Evolutionary conservation across 2,888 invertebrate genomes (phyloP), one percentile per base, ranked within the genome.

Genomic region (Aphidoletes aphidimyza): DNA sequence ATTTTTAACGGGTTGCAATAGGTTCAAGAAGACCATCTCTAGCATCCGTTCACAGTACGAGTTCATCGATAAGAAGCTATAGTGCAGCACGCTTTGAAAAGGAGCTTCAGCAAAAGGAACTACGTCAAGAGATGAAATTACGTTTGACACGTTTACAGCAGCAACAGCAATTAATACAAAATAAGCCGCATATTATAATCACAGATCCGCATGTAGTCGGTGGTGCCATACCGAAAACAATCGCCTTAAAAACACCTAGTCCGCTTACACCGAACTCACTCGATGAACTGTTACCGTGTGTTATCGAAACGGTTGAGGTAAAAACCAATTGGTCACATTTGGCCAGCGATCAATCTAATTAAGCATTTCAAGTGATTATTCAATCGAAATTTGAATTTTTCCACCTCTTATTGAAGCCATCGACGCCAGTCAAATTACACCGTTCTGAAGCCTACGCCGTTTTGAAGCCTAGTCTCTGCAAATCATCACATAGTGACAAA

Each of bases 1-100:
- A 78, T 54, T 37, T 49, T 84, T 26, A 17, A 78, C 47, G 34
- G 37, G 34, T 59, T 84, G 59, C 34, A 59, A n/a, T 90, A 96
- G 96, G 95, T 92, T 95, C 95, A 89, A 92, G 96, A 92, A 93
- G 96, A 92, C 95, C 96, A 91, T 95, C 96, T 92, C 91, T 96
- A 92, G 94, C 94, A 87, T 96, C 96, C 86, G 92, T 96, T 88
- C 96, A 96, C 89, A 96, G 96, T 92, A 94, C 94, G 89, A 93
- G 94, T 87, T 95, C 94, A 86, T 96, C 96, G 84, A 93, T 95
- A 86, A 93, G 95, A 88, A 96, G 95, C 90, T 96, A 95, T 90
- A 95, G 95, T 88, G 92, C 94, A 87, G 93, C 93, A 89, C 92
- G 94, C 86, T 95, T 95, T 90, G 96, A 96, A 89, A 92, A 93